Evolutionary conservation across 2,888 invertebrate genomes (phyloP).

Genomic region (Scelioninae gen. 2): DNA sequence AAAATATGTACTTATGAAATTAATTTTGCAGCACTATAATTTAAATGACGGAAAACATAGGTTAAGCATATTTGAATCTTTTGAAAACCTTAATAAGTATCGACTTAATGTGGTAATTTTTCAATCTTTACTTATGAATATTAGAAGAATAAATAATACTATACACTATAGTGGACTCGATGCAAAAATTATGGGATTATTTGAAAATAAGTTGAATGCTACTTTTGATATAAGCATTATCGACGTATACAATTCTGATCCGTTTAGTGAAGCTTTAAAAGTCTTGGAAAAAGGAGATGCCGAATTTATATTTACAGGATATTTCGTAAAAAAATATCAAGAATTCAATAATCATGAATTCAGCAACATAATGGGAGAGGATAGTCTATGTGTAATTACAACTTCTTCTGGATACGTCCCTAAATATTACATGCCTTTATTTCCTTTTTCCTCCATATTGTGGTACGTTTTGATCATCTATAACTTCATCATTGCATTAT

Average conservation of each 20-base stretch:
- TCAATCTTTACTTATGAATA: not conserved
- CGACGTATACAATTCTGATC: not conserved
- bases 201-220: constrained; percentile 18
- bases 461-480: constrained; percentile 9
- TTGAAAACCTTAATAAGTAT: constrained; percentile 38
- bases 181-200: not conserved
- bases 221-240: constrained; percentile 4
- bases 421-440: constrained; percentile 21
- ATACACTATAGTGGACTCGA: not conserved
- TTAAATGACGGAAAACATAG: too few species aligned
- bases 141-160: not conserved
- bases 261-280: constrained; percentile 5
- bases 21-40: too few species aligned
- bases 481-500: not conserved
- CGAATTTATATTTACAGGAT: constrained; percentile 11
- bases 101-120: constrained; percentile 4
- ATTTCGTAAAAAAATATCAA: constrained; percentile 12
- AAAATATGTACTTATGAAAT: too few species aligned
- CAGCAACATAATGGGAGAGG: not conserved
- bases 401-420: constrained; percentile 20
- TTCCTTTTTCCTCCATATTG: not conserved
- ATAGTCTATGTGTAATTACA: constrained; percentile 14
- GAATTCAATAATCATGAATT: constrained; percentile 3
- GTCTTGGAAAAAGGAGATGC: not conserved
- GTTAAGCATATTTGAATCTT: constrained; percentile 14